These are phyloP conservation scores for Drosophila serrata DNA, from an alignment of 1,140 invertebrate species.

Conservation along the genomic window DNA sequence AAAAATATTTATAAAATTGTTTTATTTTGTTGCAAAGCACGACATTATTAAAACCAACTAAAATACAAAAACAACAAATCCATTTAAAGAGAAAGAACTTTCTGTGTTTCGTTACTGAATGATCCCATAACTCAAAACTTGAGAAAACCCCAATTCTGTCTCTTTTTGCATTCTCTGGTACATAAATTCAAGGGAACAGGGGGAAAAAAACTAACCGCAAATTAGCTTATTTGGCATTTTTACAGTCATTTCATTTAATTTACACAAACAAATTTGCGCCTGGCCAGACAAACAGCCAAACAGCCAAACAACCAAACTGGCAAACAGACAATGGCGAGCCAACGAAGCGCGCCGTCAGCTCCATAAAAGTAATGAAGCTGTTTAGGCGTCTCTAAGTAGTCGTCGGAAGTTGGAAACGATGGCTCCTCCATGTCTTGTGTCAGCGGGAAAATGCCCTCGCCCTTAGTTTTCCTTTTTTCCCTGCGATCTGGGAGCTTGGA, in stretches of 20 bases:
- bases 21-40: not conserved
- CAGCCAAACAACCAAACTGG: constrained; percentile 29
- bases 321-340: constrained; percentile 74
- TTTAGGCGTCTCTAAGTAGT: constrained; percentile 84
- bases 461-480: constrained; percentile 25
- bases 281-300: constrained; percentile 57
- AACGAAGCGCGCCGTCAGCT: constrained; percentile 73
- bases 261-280: constrained; percentile 84
- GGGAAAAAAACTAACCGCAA: constrained; percentile 74
- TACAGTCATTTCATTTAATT: constrained; percentile 84
- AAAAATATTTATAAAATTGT: not conserved
- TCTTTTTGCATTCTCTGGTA: constrained; percentile 16
- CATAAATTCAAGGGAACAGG: constrained; percentile 7
- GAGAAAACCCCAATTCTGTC: constrained; percentile 5
- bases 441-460: constrained; percentile 71
- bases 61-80: not conserved
- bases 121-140: constrained; percentile 39
- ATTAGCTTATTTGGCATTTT: constrained; percentile 84
- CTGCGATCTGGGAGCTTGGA: not conserved
- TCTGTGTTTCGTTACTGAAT: constrained; percentile 11
- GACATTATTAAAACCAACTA: not conserved
- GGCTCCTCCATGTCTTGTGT: constrained; percentile 64
- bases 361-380: constrained; percentile 84
- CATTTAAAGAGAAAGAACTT: not conserved
- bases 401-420: constrained; percentile 74